These are phyloP conservation scores for Leptosomus discolor DNA, from an alignment of 2,113 vertebrate genomes.

Conservation along the genomic window DNA sequence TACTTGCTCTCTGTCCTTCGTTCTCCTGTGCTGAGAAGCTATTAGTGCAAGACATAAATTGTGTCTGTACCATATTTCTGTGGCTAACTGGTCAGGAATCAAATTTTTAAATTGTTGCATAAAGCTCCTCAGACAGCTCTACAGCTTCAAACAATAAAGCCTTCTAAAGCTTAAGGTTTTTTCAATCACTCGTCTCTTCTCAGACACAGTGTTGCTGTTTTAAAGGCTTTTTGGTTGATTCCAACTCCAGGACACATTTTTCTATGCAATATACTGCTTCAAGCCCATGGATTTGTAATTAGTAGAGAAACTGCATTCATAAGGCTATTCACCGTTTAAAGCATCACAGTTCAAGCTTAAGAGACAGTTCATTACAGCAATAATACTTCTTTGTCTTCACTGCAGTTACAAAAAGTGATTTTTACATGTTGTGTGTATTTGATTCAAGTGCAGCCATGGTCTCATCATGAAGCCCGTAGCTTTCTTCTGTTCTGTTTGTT, in stretches of 20 bases:
- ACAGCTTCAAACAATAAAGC: neutral
- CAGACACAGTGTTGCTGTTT: neutral
- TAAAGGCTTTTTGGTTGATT: neutral
- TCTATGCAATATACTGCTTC: neutral
- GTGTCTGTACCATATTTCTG: neutral
- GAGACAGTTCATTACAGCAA: neutral
- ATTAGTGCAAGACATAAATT: neutral
- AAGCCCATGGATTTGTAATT: neutral
- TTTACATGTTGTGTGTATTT: neutral
- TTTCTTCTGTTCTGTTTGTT: neutral
- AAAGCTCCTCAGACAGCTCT: neutral
- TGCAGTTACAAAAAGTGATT: neutral
- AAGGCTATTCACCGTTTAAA: neutral
- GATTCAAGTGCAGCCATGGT: neutral
- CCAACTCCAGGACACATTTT: neutral
- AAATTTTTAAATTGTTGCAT: neutral
- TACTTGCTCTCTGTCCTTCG: slow-evolving; percentile 1
- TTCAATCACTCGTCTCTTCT: neutral
- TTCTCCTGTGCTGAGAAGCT: neutral
- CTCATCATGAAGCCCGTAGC: neutral
- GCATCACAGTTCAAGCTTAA: neutral
- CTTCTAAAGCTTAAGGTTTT: neutral
- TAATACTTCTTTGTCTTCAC: neutral
- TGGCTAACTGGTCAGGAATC: neutral
- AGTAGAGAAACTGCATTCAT: neutral